Conservation (phyloP, 2,113 vertebrate genomes). For the Syngnathoides biaculeatus region DNA sequence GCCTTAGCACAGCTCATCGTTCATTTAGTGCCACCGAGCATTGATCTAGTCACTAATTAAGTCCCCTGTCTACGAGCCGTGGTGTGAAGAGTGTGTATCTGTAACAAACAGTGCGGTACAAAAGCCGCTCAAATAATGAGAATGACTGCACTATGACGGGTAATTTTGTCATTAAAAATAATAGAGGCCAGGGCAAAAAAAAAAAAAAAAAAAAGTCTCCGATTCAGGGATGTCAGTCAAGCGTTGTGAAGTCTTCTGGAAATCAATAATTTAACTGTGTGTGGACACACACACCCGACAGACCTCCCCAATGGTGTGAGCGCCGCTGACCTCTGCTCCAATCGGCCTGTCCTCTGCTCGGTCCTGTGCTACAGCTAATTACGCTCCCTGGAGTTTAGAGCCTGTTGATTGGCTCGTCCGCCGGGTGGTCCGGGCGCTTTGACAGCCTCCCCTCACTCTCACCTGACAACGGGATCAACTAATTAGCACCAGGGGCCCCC, state of each 20-base stretch:
- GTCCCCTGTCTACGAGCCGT: conserved; percentile 21
- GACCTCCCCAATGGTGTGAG: conserved; percentile 27
- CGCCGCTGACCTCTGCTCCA: conserved; percentile 58
- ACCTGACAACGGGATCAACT: conserved; percentile 93
- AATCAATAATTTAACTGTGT: conserved; percentile 56
- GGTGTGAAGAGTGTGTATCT: neutral
- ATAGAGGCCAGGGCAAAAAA: neutral
- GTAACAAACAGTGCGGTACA: neutral
- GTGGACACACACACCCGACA: conserved; percentile 17
- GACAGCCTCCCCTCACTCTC: conserved; percentile 84
- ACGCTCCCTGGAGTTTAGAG: conserved; percentile 53
- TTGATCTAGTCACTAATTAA: conserved; percentile 47
- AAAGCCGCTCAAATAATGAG: neutral
- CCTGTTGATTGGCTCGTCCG: conserved; percentile 36
- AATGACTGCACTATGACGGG: neutral
- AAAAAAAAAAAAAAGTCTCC: neutral
- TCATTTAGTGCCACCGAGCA: conserved; percentile 38
- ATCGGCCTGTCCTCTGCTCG: conserved; percentile 40
- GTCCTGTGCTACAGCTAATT: conserved; percentile 55
- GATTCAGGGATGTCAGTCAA: conserved; percentile 24
- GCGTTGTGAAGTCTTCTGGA: conserved; percentile 27
- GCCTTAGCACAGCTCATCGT: conserved; percentile 15
- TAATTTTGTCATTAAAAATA: conserved; percentile 2
- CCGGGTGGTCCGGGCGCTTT: conserved; percentile 66
- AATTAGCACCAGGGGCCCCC: conserved; percentile 83